Evolutionary conservation across 2,888 invertebrate species (phyloP), one percentile per base, ranked within the genome.

Genomic region (Cosmopolites sordidus): DNA sequence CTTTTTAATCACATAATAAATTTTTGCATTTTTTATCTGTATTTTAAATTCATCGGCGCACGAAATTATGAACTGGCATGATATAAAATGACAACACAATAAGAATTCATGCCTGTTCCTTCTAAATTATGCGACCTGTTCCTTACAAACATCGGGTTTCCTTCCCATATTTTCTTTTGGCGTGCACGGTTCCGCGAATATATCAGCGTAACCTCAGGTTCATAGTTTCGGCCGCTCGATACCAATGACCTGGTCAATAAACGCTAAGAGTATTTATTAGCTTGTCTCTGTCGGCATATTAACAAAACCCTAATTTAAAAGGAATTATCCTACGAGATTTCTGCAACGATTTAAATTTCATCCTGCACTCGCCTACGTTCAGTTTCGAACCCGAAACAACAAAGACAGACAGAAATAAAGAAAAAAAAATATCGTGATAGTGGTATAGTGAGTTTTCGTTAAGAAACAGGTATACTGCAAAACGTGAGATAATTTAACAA

Each of bases 261-360:
- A 56, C 56, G 43, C 15, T 8, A 44, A 44, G 45, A 47, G 43
- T 55, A 56, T 56, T 56, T 56, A 56, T 56, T 56, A 56, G 51
- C 56, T 51, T 56, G 56, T 51, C 56, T 56, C 56, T 56, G 56
- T 56, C 56, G 56, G 56, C 51, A 56, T 56, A 56, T 56, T 56
- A 56, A 56, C 56, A 51, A 56, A 56, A 56, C 56, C 56, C 48
- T 56, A 56, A 56, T 56, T 56, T 56, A 56, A 56, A 52, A 56
- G 51, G 56, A 56, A 56, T 56, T 56, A 56, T 56, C 56, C 56
- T 56, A 56, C 51, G 51, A 55, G 55, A 55, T 55, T 55, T 51
- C 51, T 56, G 56, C 48, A 41, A 41, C 51, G 51, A 51, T 51
- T 56, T 56, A 51, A 56, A 56, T 51, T 40, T 44, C 56, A 51